phyloP scores from a whole-genome alignment of 35 echinoderm and acorn worm species.

The Patiria miniata region DNA sequence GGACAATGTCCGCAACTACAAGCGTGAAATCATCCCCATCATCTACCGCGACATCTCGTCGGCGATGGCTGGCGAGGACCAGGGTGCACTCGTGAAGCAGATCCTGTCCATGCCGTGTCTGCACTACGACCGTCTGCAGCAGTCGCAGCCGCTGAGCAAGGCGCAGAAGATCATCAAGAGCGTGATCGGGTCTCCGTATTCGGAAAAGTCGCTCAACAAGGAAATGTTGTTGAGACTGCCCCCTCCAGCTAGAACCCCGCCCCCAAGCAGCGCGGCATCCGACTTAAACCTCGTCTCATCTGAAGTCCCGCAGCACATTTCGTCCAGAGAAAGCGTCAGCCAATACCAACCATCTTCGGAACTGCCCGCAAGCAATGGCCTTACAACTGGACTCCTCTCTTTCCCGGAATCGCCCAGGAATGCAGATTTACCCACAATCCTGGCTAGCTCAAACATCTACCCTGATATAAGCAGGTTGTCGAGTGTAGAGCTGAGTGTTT shows the following conservation, averaged over 20 bases:
- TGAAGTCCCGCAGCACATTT: background rate
- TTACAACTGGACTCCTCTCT: no score
- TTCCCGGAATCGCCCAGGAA: no score
- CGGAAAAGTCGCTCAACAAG: background rate
- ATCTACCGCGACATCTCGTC: background rate
- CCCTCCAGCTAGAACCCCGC: background rate
- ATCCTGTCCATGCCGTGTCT: background rate
- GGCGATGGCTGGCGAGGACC: background rate
- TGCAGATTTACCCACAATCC: no score
- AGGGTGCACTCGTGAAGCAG: background rate
- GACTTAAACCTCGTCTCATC: background rate
- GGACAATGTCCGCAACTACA: background rate
- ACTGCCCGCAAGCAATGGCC: no score
- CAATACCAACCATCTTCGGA: no score
- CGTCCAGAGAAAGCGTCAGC: background rate
- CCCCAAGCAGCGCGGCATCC: background rate
- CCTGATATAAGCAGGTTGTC: no score
- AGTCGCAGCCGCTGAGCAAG: background rate
- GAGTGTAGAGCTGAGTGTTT: no score
- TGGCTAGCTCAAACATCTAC: no score
- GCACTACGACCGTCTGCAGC: background rate
- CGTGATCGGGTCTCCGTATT: background rate
- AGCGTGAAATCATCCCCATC: background rate
- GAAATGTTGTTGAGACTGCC: background rate
- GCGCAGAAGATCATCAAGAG: background rate